Percentiles rank a stretch among this genome's conserved stretches.
Evolutionary conservation across 1,140 invertebrate species (phyloP).

Genomic region (Venturia canescens): DNA sequence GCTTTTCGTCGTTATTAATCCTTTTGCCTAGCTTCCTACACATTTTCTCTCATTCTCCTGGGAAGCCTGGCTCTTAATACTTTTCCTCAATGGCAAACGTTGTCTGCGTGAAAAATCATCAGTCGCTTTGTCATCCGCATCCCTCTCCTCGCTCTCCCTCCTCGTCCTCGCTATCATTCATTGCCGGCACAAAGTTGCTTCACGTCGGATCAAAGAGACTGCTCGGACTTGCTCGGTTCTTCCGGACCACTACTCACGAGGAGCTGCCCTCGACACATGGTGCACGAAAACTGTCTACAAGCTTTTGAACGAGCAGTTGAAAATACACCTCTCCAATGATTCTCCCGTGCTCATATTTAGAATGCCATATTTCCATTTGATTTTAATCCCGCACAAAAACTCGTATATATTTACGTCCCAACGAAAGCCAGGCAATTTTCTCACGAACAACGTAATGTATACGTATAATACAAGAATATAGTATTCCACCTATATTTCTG

Average conservation of each 20-base stretch:
- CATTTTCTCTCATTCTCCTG: conserved; percentile 1
- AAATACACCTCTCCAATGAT: neutral
- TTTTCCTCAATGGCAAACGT: neutral
- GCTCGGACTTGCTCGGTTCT: neutral
- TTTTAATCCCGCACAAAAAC: too few species aligned
- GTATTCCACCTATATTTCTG: conserved; percentile 8
- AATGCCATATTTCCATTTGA: too few species aligned
- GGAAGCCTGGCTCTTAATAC: neutral
- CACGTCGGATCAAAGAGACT: neutral
- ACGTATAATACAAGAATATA: neutral
- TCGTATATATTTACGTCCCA: neutral
- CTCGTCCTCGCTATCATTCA: neutral
- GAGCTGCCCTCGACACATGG: too few species aligned
- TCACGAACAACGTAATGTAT: neutral
- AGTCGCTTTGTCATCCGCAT: neutral
- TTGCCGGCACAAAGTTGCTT: neutral
- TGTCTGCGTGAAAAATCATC: conserved; percentile 30
- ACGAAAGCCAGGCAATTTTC: neutral
- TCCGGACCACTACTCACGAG: too few species aligned
- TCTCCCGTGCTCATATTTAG: too few species aligned
- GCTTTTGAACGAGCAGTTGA: neutral
- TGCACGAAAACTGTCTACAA: too few species aligned
- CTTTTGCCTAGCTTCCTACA: conserved; percentile 11
- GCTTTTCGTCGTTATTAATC: conserved; percentile 58
- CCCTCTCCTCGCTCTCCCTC: neutral